Conservation (phyloP, 2,797 vertebrate genomes). For the Pseudochromis fuscus region DNA sequence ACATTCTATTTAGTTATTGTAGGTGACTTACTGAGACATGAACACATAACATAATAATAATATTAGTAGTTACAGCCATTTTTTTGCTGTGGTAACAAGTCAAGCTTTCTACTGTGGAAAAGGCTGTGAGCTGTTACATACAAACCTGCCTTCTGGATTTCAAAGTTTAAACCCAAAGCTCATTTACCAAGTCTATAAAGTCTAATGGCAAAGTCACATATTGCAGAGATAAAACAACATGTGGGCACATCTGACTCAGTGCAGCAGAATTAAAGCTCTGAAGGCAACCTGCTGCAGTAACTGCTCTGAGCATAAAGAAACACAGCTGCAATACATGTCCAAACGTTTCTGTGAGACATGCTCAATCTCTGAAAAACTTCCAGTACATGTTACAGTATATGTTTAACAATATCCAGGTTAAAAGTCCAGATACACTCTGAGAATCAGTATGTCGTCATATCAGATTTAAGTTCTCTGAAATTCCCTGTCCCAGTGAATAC, state of each 20-base stretch:
- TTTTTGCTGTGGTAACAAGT: no score
- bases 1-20: no score
- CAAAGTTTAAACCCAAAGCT: conserved; percentile 10
- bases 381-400: neutral
- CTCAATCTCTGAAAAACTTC: neutral
- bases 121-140: neutral
- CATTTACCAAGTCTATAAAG: conserved; percentile 33
- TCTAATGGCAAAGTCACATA: neutral
- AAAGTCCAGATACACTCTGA: neutral
- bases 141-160: neutral
- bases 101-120: neutral
- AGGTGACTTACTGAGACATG: neutral
- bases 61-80: no score
- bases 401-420: neutral
- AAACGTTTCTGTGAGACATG: neutral
- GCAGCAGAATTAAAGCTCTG: neutral
- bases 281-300: conserved; percentile 11
- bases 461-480: neutral
- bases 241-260: conserved; percentile 20
- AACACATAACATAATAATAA: no score
- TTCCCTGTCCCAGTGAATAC: conserved; percentile 13
- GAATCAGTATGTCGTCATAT: neutral
- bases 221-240: conserved; percentile 41
- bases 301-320: neutral
- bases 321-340: neutral